Base-by-base conservation (phyloP, 2,113 vertebrate genomes). In the Alethe castanea region DNA sequence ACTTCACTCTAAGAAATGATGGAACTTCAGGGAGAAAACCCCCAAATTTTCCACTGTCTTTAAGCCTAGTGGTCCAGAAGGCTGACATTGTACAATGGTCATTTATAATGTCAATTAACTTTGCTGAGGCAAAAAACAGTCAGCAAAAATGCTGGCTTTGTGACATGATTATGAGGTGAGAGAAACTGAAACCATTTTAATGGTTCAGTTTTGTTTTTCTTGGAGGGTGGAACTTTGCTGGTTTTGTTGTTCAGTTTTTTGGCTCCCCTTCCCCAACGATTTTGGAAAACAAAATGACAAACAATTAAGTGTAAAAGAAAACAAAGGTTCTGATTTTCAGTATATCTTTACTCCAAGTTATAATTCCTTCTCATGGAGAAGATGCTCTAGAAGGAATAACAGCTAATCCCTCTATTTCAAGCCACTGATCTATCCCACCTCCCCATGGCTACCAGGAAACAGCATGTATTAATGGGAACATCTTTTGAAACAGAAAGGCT, bases 211-310 rank as follows among this genome's bases (percentile, higher is more conserved):
- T 86, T 11, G 18, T 3, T 18, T 19, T 91, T 60, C 19, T 53
- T 31, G 12, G 5, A 18, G 33, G 14, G 8, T 26, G 9, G 2
- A 9, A 23, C 33, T 38, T 88, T 36, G 33, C 14, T 28, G 8
- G 2, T 25, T 92, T 56, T 74, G 23, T 18, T 42, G 13, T 76
- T 76, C 6, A 14, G 9, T 14, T 47, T 61, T 62, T 85, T 56
- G 19, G 16, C 12, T 57, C 26, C 2, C 13, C 3, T 22, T 48
- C 3, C 6, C 12, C 24, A 19, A 4, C 0, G 3, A 33, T 47
- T 81, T 62, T 78, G 47, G 29, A 67, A 60, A 78, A 33, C n/a
- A 53, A 38, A 65, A 81, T 56, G 28, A 44, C 35, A 66, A 89
- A 56, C 5, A 33, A 53, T 36, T 40, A 62, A 79, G 15, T 2